Evolutionary conservation across 2,797 vertebrate species (phyloP).

Genomic region (Manis crassicaudata): DNA sequence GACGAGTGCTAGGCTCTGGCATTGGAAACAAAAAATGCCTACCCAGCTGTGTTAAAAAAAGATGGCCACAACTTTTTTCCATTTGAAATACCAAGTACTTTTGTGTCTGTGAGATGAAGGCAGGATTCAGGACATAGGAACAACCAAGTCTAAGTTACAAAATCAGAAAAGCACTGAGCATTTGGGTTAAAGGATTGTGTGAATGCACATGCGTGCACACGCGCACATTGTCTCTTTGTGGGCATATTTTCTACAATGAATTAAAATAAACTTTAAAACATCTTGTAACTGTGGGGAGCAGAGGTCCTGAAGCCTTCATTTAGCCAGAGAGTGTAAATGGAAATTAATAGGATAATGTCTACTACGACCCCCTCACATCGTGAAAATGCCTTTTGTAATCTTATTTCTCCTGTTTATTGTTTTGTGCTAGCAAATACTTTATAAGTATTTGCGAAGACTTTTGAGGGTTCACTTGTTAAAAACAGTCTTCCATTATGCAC

Average conservation of each 20-base stretch:
- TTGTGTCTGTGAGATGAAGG: conserved; percentile 24
- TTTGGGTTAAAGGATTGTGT: neutral
- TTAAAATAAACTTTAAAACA: conserved; percentile 46
- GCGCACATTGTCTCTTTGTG: neutral
- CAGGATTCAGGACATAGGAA: neutral
- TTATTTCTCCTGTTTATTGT: conserved; percentile 11
- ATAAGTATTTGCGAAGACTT: neutral
- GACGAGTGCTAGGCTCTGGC: neutral
- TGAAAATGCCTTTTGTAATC: neutral
- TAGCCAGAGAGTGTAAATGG: neutral
- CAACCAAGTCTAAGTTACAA: neutral
- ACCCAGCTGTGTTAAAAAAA: conserved; percentile 44
- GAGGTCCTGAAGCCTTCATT: neutral
- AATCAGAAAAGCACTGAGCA: neutral
- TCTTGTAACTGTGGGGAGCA: neutral
- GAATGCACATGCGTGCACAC: too few species aligned
- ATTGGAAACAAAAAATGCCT: neutral
- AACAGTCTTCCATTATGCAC: neutral
- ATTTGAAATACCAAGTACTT: conserved; percentile 46
- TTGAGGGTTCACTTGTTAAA: neutral
- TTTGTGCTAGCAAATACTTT: neutral
- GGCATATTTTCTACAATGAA: neutral
- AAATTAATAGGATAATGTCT: neutral
- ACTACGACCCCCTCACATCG: neutral
- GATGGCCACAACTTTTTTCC: neutral